A percentile compares a stretch with the other conserved stretches of the same genome.
These are phyloP conservation scores for Adelosebastes latens DNA, from an alignment of 2,797 vertebrate genomes.

Conservation along the genomic window DNA sequence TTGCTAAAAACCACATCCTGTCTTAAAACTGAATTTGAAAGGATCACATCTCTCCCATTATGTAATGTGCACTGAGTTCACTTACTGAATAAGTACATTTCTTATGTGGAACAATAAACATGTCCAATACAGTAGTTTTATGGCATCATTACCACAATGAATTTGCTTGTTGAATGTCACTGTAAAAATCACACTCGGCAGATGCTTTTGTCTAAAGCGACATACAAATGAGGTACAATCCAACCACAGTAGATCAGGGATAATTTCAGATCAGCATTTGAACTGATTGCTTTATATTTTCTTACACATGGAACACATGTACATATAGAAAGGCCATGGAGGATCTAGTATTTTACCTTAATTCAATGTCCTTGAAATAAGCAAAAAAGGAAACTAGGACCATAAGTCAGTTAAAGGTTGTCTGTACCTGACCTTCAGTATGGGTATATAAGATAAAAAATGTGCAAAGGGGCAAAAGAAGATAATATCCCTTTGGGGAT, in stretches of 20 bases:
- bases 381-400: neutral
- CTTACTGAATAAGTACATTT: neutral
- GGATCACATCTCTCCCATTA: neutral
- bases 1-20: neutral
- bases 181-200: neutral
- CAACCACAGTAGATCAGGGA: too few species aligned
- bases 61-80: neutral
- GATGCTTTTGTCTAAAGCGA: neutral
- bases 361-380: neutral
- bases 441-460: neutral
- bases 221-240: neutral
- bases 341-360: neutral
- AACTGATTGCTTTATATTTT: neutral
- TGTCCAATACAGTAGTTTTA: neutral
- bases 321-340: neutral
- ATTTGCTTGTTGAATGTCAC: neutral
- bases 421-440: neutral
- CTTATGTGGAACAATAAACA: neutral
- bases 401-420: neutral
- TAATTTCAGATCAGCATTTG: neutral
- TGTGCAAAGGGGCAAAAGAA: neutral
- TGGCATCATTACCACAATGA: neutral
- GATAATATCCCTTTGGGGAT: neutral
- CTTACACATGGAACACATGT: neutral
- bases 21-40: neutral